Base-by-base conservation (phyloP, 2,888 invertebrate species). In the Athrips mouffetella region DNA sequence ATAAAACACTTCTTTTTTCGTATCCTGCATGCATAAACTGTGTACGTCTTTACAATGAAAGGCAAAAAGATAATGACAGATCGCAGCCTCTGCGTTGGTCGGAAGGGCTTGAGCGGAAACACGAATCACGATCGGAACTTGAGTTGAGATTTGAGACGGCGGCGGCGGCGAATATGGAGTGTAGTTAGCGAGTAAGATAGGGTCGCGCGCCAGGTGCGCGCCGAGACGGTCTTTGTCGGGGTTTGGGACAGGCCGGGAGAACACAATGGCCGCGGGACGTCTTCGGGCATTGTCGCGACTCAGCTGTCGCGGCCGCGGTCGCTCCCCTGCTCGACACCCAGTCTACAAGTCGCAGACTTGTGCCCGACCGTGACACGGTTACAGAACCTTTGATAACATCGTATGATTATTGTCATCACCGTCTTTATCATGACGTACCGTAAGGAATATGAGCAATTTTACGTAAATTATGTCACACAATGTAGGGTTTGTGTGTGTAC, bases 221-320 rank as follows among this genome's bases (percentile, higher is more conserved):
- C 60, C 73, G 76, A 80, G 83, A 77, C 85, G 79, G 67, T n/a
- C 31, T 63, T 70, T 70, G 65, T 65, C 61, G 52, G 49, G 79
- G 75, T 65, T 29, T 11, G 66, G 65, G 64, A 60, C 64, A 57
- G 56, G 60, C 56, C 54, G 70, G 74, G 71, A 75, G 73, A 70
- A 63, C 67, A 86, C 85, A 88, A 87, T 79, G 67, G 73, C 77
- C 70, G 73, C 83, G 82, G 80, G 82, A 84, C 86, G 84, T 88
- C 88, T 87, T 86, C 85, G 74, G 65, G 73, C 59, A 80, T 85
- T 87, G 85, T 86, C 73, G 74, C 62, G 60, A 71, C 73, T 85
- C 87, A 86, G 88, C 87, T 85, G 87, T 81, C 83, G 79, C 70
- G 69, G 69, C 64, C 64, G 60, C 63, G 13, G 69, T 66, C 63